Conservation (phyloP, 2,888 invertebrate species). For the Invenusta paracnida region DNA sequence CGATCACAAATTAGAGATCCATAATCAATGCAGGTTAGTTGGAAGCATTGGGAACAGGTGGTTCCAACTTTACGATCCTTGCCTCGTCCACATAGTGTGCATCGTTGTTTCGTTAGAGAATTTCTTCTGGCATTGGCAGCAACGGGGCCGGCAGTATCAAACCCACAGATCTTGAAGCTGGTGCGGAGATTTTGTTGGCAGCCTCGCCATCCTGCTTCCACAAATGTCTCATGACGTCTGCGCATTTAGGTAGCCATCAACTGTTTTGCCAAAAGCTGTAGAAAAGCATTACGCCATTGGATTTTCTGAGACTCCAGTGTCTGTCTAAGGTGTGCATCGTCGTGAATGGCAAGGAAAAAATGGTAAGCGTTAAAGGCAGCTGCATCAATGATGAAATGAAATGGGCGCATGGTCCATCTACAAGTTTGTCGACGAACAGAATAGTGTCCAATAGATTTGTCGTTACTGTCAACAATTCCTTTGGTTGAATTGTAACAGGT, state of each 20-base stretch:
- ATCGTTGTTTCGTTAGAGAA: not conserved
- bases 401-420: slow-evolving; percentile 17
- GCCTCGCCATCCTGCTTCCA: not conserved
- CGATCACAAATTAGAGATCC: slow-evolving; percentile 19
- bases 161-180: not conserved
- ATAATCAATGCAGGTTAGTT: slow-evolving; percentile 30
- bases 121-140: not conserved
- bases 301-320: slow-evolving; percentile 19
- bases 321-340: not conserved
- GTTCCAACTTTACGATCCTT: slow-evolving; percentile 34
- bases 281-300: slow-evolving; percentile 16
- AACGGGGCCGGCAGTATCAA: not conserved
- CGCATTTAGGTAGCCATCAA: slow-evolving; percentile 27
- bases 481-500: slow-evolving; percentile 28
- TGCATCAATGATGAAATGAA: slow-evolving; percentile 15
- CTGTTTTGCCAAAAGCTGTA: not conserved
- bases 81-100: slow-evolving; percentile 7
- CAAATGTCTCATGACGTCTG: slow-evolving; percentile 17
- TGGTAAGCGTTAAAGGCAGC: not conserved
- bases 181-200: slow-evolving; percentile 27
- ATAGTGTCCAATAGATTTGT: not conserved
- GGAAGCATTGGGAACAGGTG: slow-evolving; percentile 31
- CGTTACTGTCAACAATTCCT: slow-evolving; percentile 31
- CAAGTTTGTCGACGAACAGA: slow-evolving; percentile 9
- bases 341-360: not conserved